Conservation (phyloP, 2,113 vertebrate species). For the Tylochromis polylepis region DNA sequence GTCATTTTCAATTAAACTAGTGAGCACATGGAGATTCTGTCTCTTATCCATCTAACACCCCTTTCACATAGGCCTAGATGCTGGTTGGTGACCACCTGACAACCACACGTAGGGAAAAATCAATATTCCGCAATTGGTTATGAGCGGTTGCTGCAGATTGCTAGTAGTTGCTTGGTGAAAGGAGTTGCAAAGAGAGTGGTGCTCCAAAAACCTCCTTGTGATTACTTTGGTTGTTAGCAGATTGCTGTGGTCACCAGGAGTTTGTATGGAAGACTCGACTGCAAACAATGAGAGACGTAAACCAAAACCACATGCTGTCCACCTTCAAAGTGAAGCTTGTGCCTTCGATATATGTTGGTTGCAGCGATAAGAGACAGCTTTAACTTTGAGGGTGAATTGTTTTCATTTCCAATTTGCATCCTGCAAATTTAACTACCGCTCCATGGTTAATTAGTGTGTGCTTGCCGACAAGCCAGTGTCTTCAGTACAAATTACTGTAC, state of each 20-base stretch:
- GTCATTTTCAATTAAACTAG: background rate
- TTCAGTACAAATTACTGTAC: background rate
- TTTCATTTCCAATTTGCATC: no score
- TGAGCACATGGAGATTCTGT: background rate
- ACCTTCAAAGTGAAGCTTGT: background rate
- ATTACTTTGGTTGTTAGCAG: background rate
- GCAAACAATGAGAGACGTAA: background rate
- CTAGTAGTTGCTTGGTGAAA: background rate
- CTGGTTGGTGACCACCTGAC: background rate
- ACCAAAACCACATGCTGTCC: background rate
- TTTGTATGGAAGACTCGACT: background rate
- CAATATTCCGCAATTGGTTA: background rate
- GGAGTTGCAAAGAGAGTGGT: background rate
- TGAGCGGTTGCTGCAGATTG: background rate
- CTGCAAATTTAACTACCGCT: background rate
- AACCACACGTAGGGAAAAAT: background rate
- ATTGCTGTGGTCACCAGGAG: background rate
- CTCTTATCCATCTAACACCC: background rate
- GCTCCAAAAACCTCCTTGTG: background rate
- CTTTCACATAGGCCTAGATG: background rate
- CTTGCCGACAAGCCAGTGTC: background rate
- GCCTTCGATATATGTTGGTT: background rate
- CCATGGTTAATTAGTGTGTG: background rate
- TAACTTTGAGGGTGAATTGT: no score
- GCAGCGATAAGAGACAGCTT: no score